Base-by-base conservation (phyloP, 2,888 invertebrate species). In the Neoaliturus tenellus region DNA sequence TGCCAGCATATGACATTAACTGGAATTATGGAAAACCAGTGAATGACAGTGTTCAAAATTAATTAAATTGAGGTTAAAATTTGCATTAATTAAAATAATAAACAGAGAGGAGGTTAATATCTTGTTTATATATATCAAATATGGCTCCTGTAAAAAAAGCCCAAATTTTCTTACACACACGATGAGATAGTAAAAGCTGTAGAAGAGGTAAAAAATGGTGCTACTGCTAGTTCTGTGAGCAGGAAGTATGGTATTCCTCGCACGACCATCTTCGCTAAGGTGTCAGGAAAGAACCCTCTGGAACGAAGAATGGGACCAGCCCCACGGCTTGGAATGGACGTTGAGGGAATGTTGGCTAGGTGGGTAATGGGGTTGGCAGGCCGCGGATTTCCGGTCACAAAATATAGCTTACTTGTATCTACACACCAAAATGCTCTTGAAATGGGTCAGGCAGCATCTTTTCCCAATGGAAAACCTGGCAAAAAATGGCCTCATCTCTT, bases 231-330 rank as follows among this genome's bases (percentile, higher is more conserved):
- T 8, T 62, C 62, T 23, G 25, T 12, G 12, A 84, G 85, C n/a
- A 55, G 69, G 71, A 81, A 80, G 82, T 83, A 80, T 71, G 55
- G 69, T 33, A 31, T 71, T 4, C 51, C 51, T 17, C 8, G 51
- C 8, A 14, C 51, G n/a, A 51, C 51, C 5, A 14, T 51, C 4
- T 14, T 51, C 12, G n/a, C 8, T n/a, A 51, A 51, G n/a, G 51
- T 51, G n/a, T 10, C 12, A 12, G 51, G 51, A 10, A 51, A 51
- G n/a, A 51, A 4, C 4, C 51, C 51, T 17, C 51, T 51, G 8
- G n/a, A n/a, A 17, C 12, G 51, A 4, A 51, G n/a, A n/a, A 51
- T 51, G 51, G 51, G 51, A 4, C 51, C 51, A 4, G 51, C 51
- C 5, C 51, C 51, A 12, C 4, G 8, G 5, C n/a, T 51, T n/a